Conservation (phyloP, 2,888 invertebrate species). For the Cenopis cana region DNA sequence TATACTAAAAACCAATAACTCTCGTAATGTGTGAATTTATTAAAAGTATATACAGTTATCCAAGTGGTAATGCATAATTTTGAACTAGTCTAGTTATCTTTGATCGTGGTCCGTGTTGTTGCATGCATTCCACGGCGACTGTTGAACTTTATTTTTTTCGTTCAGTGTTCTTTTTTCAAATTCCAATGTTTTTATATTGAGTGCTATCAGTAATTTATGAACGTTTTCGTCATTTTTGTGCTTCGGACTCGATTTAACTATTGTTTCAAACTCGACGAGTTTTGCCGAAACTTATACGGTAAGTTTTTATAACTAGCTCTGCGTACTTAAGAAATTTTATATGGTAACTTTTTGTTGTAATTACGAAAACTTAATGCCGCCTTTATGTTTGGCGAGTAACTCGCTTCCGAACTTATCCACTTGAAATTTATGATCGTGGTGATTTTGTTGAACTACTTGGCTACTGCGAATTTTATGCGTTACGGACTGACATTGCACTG, state of each 20-base stretch:
- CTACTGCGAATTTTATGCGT: slow-evolving; percentile 21
- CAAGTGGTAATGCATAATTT: slow-evolving; percentile 29
- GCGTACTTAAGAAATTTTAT: slow-evolving; percentile 1
- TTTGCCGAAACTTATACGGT: slow-evolving; percentile 82
- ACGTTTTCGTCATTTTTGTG: slow-evolving; percentile 48
- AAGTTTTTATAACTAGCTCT: slow-evolving; percentile 50
- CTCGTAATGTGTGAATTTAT: slow-evolving; percentile 45
- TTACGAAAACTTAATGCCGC: neutral
- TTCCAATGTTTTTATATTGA: slow-evolving; percentile 59
- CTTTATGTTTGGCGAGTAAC: slow-evolving; percentile 27
- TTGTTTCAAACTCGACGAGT: slow-evolving; percentile 66
- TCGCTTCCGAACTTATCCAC: slow-evolving; percentile 6
- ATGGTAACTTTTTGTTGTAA: neutral
- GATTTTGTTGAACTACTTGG: slow-evolving; percentile 14
- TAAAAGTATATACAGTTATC: slow-evolving; percentile 29
- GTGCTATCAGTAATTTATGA: slow-evolving; percentile 34
- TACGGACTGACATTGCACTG: neutral
- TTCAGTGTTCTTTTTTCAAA: slow-evolving; percentile 74
- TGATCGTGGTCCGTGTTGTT: slow-evolving; percentile 64
- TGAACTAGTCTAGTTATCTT: slow-evolving; percentile 41
- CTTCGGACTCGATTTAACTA: slow-evolving; percentile 59
- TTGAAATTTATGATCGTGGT: neutral
- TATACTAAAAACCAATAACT: slow-evolving; percentile 55
- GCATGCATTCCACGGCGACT: slow-evolving; percentile 82
- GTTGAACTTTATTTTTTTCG: slow-evolving; percentile 79